phyloP scores from a whole-genome alignment of 2,113 vertebrate genomes.

The Dasyornis broadbenti region DNA sequence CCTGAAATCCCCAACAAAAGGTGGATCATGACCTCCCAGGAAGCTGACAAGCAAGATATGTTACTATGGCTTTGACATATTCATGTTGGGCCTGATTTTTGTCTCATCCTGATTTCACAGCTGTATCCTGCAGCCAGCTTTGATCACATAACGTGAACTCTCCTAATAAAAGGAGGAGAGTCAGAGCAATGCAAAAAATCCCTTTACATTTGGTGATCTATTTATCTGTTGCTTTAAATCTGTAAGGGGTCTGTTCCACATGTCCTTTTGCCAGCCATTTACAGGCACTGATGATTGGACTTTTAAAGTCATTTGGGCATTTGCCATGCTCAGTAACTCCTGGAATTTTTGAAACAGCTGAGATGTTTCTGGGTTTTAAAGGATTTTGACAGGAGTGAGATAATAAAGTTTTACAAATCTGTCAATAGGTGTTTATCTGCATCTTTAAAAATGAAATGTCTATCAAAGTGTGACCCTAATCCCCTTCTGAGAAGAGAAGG shows the following conservation, averaged over 20 bases:
- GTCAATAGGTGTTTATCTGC: background rate
- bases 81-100: background rate
- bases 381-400: background rate
- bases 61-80: background rate
- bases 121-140: background rate
- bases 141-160: fast-evolving
- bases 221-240: background rate
- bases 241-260: background rate
- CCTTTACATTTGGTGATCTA: background rate
- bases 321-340: background rate
- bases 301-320: background rate
- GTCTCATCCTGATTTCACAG: background rate
- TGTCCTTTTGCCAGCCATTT: background rate
- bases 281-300: background rate
- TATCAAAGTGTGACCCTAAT: background rate
- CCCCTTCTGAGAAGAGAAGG: background rate
- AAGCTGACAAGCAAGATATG: background rate
- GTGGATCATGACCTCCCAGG: background rate
- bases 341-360: background rate
- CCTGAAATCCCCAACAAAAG: background rate
- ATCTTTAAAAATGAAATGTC: background rate
- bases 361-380: background rate
- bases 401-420: background rate
- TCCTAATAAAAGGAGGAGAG: background rate
- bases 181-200: background rate